Base-by-base conservation (phyloP, 2,888 invertebrate species). In the Xylocampa areola region DNA sequence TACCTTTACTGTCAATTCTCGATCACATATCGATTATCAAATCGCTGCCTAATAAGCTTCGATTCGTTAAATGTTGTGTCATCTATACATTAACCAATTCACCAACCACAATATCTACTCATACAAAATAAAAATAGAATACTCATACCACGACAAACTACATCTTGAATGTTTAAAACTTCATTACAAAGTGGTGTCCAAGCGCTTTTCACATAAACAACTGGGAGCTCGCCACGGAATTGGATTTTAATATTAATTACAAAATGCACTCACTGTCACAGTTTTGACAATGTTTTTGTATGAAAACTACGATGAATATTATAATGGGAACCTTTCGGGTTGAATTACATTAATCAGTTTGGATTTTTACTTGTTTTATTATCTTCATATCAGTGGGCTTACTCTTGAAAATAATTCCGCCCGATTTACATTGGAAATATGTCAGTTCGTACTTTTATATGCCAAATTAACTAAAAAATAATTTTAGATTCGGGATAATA, bases 211-310 rank as follows among this genome's bases (percentile, higher is more conserved):
- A 41, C 32, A 23, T 33, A 33, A 45, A 41, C 33, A 25, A 21
- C 45, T 23, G 6, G 27, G 23, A 37, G 33, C 48, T 25, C 8
- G 13, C 32, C 10, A 3, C 54, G 19, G 52, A 61, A 68, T 68
- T 67, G 67, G 61, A 68, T 49, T 68, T 68, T 47, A 71, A 55
- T 61, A 68, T 68, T 71, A 67, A 68, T 71, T 52, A 52, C 45
- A 50, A 51, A 51, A 52, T 55, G 61, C 55, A 55, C 13, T 21
- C 8, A 7, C 8, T 14, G 25, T n/a, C 30, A 32, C 17, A 39
- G 25, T 37, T 64, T 52, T 33, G 23, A 11, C 49, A 29, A 43
- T 43, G 43, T 53, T 69, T 54, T 64, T 39, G 25, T 19, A 36
- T 16, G 33, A 10, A 23, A 21, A 32, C 29, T 43, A 6, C 25